Evolutionary conservation across 2,113 vertebrate species (phyloP).

Genomic region (Noctilio leporinus): DNA sequence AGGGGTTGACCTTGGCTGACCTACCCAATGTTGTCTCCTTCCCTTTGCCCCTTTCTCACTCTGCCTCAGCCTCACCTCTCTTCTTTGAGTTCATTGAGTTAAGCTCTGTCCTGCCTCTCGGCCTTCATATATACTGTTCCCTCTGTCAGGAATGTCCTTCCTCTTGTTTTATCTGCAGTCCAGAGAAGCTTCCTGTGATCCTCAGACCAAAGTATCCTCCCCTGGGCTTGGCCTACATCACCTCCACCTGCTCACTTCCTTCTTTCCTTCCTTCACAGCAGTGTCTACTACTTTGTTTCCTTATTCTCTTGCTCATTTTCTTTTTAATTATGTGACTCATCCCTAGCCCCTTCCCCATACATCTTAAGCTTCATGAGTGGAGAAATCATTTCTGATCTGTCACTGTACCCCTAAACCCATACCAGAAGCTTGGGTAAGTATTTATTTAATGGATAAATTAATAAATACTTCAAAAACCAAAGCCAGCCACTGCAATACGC

Average conservation of each 20-base stretch:
- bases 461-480: slow-evolving; percentile 15
- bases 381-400: not conserved
- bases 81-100: not conserved
- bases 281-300: not conserved
- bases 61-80: not conserved
- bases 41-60: not conserved
- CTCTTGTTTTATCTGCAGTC: not conserved
- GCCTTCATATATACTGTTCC: not conserved
- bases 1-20: not conserved
- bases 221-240: not conserved
- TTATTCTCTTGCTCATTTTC: not conserved
- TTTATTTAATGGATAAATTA: not conserved
- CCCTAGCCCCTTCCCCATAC: not conserved
- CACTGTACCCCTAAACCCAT: not conserved
- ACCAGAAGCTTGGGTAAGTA: not conserved
- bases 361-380: not conserved
- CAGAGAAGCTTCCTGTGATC: not conserved
- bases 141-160: not conserved
- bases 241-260: not conserved
- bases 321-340: not conserved
- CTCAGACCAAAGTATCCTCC: not conserved
- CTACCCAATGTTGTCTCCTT: not conserved
- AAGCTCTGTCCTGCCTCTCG: not conserved
- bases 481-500: not conserved
- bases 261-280: not conserved